These are phyloP conservation scores for Sogatella furcifera DNA, from an alignment of 1,140 invertebrate species.

Conservation along the genomic window DNA sequence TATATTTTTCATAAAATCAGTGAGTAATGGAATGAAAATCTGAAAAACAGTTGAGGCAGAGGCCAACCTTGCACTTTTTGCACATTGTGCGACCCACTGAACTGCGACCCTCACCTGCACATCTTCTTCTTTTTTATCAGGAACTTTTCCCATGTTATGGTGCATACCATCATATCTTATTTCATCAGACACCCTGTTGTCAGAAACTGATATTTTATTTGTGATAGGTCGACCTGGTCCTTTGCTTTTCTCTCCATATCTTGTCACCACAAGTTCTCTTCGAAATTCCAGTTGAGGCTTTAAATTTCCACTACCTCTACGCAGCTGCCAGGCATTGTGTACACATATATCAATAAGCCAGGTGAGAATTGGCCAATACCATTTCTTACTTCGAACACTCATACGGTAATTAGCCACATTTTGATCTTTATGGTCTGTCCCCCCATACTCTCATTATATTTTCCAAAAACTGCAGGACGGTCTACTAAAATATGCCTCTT, in stretches of 20 bases:
- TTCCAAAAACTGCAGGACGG: slow-evolving; percentile 5
- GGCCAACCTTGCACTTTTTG: slow-evolving; percentile 11
- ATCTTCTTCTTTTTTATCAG: slow-evolving; percentile 12
- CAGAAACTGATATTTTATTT: not conserved
- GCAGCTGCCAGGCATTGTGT: slow-evolving; percentile 29
- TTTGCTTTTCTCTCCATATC: slow-evolving; percentile 14
- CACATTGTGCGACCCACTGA: slow-evolving; percentile 1
- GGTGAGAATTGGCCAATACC: slow-evolving; percentile 30
- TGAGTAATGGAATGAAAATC: not conserved
- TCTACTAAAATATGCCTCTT: slow-evolving; percentile 7
- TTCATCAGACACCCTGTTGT: slow-evolving; percentile 1
- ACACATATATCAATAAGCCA: slow-evolving; percentile 26
- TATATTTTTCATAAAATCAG: not conserved
- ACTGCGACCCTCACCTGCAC: not conserved
- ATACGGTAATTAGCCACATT: slow-evolving; percentile 30
- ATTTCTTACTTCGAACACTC: slow-evolving; percentile 28
- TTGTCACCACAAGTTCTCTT: slow-evolving; percentile 18
- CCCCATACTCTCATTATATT: slow-evolving; percentile 13
- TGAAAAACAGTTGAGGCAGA: slow-evolving; percentile 7
- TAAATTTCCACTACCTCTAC: slow-evolving; percentile 20
- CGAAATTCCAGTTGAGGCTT: slow-evolving; percentile 23
- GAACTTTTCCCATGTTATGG: not conserved
- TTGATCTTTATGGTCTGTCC: slow-evolving; percentile 31
- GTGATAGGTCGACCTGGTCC: not conserved
- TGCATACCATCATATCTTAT: slow-evolving; percentile 10